Conservation (phyloP, 2,888 invertebrate species). For the Arctia plantaginis region DNA sequence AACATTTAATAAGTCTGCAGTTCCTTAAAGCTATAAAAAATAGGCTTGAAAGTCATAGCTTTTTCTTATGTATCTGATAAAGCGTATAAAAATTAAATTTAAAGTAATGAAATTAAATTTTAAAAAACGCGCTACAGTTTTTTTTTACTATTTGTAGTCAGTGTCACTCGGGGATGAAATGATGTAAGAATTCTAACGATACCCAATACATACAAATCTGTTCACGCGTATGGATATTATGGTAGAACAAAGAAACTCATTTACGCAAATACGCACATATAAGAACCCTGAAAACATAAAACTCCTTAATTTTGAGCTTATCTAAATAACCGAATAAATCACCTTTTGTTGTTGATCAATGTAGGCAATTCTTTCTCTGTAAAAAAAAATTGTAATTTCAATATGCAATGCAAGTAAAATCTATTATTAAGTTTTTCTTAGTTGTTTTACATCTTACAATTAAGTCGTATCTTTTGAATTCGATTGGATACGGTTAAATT, state of each 20-base stretch:
- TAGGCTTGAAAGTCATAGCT: too few relatives aligned
- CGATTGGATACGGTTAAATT: background rate
- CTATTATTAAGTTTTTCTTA: background rate
- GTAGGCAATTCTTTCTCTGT: background rate
- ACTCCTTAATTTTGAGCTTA: background rate
- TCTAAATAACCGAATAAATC: background rate
- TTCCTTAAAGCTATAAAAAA: too few relatives aligned
- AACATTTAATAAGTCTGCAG: too few relatives aligned
- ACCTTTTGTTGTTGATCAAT: background rate
- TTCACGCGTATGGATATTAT: too few relatives aligned
- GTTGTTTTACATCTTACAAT: background rate
- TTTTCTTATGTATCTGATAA: background rate
- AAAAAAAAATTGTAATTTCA: background rate
- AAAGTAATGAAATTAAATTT: too few relatives aligned
- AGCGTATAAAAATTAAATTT: background rate
- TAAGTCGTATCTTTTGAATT: background rate
- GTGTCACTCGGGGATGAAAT: too few relatives aligned
- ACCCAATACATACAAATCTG: too few relatives aligned
- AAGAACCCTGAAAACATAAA: background rate
- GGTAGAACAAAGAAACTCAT: too few relatives aligned
- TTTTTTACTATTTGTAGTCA: too few relatives aligned
- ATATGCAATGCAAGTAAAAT: background rate
- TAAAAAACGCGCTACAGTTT: too few relatives aligned
- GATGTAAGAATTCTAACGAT: too few relatives aligned
- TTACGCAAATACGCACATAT: too few relatives aligned